phyloP scores from a whole-genome alignment of 2,797 vertebrate species.

The Danio albolineatus region DNA sequence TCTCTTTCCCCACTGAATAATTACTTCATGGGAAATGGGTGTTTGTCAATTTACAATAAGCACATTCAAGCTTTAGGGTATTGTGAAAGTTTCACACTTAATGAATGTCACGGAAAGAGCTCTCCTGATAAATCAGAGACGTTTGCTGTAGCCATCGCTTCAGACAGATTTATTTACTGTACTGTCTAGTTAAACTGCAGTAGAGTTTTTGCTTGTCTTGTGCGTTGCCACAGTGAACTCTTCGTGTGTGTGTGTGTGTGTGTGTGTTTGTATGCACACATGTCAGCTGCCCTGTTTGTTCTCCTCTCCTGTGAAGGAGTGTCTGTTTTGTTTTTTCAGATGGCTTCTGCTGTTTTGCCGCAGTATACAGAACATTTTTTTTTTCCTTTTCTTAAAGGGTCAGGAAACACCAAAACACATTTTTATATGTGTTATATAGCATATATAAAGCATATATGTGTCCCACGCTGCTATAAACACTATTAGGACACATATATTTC shows the following conservation, averaged over 20 bases:
- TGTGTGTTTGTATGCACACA: conserved; percentile 19
- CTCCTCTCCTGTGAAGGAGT: conserved; percentile 6
- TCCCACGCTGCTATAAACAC: too few species aligned
- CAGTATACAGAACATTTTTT: conserved; percentile 23
- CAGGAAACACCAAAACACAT: too few species aligned
- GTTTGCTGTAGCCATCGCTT: background rate
- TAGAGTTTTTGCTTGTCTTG: background rate
- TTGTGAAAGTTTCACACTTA: conserved; percentile 23
- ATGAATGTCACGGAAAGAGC: conserved; percentile 35
- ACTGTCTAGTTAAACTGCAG: background rate
- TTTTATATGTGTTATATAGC: too few species aligned
- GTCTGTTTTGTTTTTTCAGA: conserved; percentile 46
- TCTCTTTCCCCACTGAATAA: conserved; percentile 37
- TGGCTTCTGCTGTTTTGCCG: conserved; percentile 19
- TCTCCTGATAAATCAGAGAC: conserved; percentile 29
- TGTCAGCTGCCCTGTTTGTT: conserved; percentile 39
- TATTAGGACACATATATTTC: too few species aligned
- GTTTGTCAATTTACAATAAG: conserved; percentile 28
- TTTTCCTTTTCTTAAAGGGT: conserved; percentile 12
- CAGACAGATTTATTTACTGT: conserved; percentile 1
- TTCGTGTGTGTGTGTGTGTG: background rate
- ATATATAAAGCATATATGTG: too few species aligned
- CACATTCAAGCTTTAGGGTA: conserved; percentile 38
- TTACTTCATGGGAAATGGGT: conserved; percentile 8
- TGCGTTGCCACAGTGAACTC: conserved; percentile 24